These are phyloP conservation scores for Coilia nasus DNA, from an alignment of 2,797 vertebrate species.

Conservation along the genomic window DNA sequence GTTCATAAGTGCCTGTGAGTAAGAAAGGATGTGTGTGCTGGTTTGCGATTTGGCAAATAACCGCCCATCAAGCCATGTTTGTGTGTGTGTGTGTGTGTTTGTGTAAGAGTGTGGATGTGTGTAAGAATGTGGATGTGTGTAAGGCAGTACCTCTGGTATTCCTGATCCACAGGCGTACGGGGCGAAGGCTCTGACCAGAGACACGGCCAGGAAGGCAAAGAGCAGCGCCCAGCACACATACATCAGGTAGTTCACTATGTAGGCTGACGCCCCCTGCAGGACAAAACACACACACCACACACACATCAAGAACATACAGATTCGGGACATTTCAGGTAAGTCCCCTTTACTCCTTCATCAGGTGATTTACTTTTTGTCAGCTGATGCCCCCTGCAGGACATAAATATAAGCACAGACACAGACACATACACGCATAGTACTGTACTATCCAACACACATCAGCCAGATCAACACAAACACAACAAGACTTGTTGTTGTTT, in stretches of 20 bases:
- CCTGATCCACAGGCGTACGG: constrained; percentile 89
- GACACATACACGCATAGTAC: not conserved
- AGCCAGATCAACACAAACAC: too few relatives aligned
- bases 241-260: constrained; percentile 70
- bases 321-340: too few relatives aligned
- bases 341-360: not conserved
- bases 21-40: not conserved
- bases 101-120: not conserved
- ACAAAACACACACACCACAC: not conserved
- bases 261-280: not conserved
- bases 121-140: not conserved
- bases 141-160: constrained; percentile 84
- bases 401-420: not conserved
- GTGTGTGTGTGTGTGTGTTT: too few relatives aligned
- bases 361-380: not conserved
- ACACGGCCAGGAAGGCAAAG: constrained; percentile 84
- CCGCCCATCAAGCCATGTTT: too few relatives aligned
- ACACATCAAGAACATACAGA: too few relatives aligned
- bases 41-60: not conserved
- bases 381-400: not conserved
- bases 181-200: constrained; percentile 84
- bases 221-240: constrained; percentile 83
- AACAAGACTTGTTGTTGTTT: too few relatives aligned
- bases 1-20: not conserved
- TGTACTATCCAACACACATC: too few relatives aligned